Evolutionary conservation across 2,888 invertebrate genomes (phyloP).

Genomic region (Drosophila monieri): DNA sequence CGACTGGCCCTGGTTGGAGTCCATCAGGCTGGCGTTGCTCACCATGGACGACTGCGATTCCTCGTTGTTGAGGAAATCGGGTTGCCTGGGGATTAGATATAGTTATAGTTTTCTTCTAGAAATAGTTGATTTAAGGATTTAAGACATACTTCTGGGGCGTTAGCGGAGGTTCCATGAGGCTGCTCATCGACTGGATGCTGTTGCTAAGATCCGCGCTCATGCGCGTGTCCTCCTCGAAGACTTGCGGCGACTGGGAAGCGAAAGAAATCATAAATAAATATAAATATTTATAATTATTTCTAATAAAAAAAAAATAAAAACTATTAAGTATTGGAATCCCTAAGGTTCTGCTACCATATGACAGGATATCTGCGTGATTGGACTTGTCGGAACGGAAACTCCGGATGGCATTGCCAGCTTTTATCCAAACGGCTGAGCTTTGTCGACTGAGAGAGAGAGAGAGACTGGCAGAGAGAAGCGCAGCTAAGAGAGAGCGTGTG

Average conservation of each 20-base stretch:
- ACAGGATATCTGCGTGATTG: slow-evolving; percentile 1
- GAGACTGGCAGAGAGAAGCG: slow-evolving; percentile 1
- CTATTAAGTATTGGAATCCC: too few species aligned
- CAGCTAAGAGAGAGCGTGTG: slow-evolving; percentile 22
- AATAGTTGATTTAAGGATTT: too few species aligned
- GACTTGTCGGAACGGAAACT: neutral
- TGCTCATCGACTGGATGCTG: slow-evolving; percentile 66
- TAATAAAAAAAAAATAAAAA: neutral
- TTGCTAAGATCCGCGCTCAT: slow-evolving; percentile 88
- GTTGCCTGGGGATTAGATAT: slow-evolving; percentile 73
- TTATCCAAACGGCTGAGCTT: slow-evolving; percentile 27
- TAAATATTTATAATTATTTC: neutral
- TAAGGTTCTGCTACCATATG: neutral
- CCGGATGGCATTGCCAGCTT: slow-evolving; percentile 57
- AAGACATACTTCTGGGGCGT: slow-evolving; percentile 75
- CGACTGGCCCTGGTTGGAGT: slow-evolving; percentile 76
- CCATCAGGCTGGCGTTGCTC: slow-evolving; percentile 86
- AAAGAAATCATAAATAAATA: neutral
- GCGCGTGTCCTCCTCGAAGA: slow-evolving; percentile 90
- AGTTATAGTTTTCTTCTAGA: neutral
- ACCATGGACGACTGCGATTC: slow-evolving; percentile 94
- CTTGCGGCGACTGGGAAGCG: slow-evolving; percentile 83
- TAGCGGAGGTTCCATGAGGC: slow-evolving; percentile 67
- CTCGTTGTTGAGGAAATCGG: slow-evolving; percentile 84
- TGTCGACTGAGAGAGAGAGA: neutral